These are phyloP conservation scores for Oceanodroma tethys DNA, from an alignment of 2,113 vertebrate genomes.

Conservation along the genomic window DNA sequence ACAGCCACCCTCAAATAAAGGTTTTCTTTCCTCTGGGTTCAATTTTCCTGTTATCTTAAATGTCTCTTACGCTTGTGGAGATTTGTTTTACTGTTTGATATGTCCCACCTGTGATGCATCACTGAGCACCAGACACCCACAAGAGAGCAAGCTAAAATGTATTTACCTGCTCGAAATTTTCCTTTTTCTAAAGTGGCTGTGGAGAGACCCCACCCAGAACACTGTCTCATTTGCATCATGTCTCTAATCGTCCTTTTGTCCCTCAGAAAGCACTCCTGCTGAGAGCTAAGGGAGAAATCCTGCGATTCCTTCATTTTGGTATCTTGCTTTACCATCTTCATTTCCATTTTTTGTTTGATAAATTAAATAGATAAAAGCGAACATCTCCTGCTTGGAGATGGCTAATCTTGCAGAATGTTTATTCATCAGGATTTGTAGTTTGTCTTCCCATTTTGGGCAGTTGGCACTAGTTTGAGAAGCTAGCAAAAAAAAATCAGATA, in stretches of 20 bases:
- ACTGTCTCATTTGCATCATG: conserved; percentile 7
- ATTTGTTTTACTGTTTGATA: conserved; percentile 49
- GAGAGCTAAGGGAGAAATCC: conserved; percentile 11
- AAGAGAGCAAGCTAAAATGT: conserved; percentile 28
- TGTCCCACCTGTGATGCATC: conserved; percentile 13
- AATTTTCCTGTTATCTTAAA: conserved; percentile 48
- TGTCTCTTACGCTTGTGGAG: background rate
- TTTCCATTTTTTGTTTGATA: conserved; percentile 58
- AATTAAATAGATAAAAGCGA: conserved; percentile 52
- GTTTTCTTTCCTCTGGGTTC: conserved; percentile 36
- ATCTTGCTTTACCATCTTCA: conserved; percentile 51
- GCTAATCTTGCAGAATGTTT: conserved; percentile 53
- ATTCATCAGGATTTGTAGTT: conserved; percentile 51
- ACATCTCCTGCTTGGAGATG: conserved; percentile 32
- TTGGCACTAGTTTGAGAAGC: conserved; percentile 2
- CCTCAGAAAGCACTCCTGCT: conserved; percentile 23
- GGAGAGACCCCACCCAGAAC: conserved; percentile 9
- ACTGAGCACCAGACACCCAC: background rate
- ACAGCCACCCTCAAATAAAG: background rate
- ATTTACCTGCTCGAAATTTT: conserved; percentile 37
- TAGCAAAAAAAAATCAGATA: background rate
- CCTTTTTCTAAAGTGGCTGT: background rate
- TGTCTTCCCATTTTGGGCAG: conserved; percentile 5
- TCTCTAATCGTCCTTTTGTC: conserved; percentile 43
- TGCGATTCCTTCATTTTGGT: conserved; percentile 3